Evolutionary conservation across 1,140 invertebrate species (phyloP), one percentile per base, ranked within the genome.

Genomic region (Drosophila mojavensis): DNA sequence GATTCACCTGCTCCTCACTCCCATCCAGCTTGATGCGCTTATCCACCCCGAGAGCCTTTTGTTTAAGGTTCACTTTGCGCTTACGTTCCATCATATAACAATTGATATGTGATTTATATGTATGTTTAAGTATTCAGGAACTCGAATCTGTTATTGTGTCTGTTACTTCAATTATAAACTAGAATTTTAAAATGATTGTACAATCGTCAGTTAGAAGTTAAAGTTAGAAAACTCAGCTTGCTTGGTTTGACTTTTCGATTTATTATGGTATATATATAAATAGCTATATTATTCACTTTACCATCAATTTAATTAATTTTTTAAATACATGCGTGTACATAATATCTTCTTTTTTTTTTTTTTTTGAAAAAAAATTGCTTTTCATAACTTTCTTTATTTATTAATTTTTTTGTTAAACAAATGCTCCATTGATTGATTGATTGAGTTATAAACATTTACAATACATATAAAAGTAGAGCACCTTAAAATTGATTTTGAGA

Each of bases 401-500:
- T 59, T n/a, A 24, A 4, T 43, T 45, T 47, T 33, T 33, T 33
- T 33, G 33, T 17, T 30, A 30, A 67, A 58, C 51, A 76, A 73
- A 62, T 66, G 62, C 56, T 26, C 41, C 74, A 67, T 58, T 51
- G 51, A 39, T 39, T 39, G 36, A 39, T 73, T 70, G 70, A 54
- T 63, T 47, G 30, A 47, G 59, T 68, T 59, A 62, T 60, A 76
- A 76, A 72, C 70, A 67, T 67, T 45, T 43, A 63, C 61, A 63
- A 53, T 63, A 63, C 48, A 62, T 53, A 53, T 63, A 53, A 63
- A 70, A 56, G 67, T 70, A 71, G 71, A 74, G 71, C 71, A 74
- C 71, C 71, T 69, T 74, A 69, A 69, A 69, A 68, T 68, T 53
- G 58, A 51, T 74, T 20, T 17, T 26, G 28, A 73, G 59, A 36